Base-by-base conservation (phyloP, 1,140 invertebrate species). In the Plodia interpunctella region DNA sequence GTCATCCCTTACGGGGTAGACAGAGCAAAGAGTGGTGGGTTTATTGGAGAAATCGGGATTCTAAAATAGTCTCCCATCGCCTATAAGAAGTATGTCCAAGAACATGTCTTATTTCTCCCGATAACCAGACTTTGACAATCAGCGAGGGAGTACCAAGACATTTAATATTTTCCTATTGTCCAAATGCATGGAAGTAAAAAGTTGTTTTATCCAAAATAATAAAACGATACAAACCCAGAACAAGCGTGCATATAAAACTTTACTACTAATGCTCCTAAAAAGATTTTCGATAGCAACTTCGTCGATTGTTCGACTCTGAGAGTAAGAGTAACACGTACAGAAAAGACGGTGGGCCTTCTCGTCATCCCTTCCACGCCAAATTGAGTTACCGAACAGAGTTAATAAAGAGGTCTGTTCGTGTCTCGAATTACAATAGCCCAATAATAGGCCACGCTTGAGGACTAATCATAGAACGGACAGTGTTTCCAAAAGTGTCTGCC, bases 351-450 rank as follows among this genome's bases (percentile, higher is more conserved):
- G 60, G 61, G 50, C 68, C 62, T 70, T 62, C 72, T 77, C 79
- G 74, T 81, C 78, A 80, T 81, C 80, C 80, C 73, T 81, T 80
- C 75, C 75, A 69, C 68, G 68, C 72, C 66, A 73, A 81, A 83
- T 80, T 80, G 78, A 83, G 80, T 83, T 83, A 75, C 77, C 77
- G 75, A 81, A 80, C 74, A 76, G 80, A 80, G 78, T 83, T 81
- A 83, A 81, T 83, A 83, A 80, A 83, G 80, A 80, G 75, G 64
- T 62, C 66, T 65, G 62, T 52, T 63, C 80, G 80, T 81, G 78
- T 57, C 53, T 62, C 38, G 80, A 78, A 76, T 83, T 55, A 63
- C 66, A 79, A 80, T 68, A 65, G 54, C 63, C 52, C 49, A 73
- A 65, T 73, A 76, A 71, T 68, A 69, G 68, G 56, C 56, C 59